Evolutionary conservation across 2,113 vertebrate species (phyloP).

Genomic region (Azemiops feae): DNA sequence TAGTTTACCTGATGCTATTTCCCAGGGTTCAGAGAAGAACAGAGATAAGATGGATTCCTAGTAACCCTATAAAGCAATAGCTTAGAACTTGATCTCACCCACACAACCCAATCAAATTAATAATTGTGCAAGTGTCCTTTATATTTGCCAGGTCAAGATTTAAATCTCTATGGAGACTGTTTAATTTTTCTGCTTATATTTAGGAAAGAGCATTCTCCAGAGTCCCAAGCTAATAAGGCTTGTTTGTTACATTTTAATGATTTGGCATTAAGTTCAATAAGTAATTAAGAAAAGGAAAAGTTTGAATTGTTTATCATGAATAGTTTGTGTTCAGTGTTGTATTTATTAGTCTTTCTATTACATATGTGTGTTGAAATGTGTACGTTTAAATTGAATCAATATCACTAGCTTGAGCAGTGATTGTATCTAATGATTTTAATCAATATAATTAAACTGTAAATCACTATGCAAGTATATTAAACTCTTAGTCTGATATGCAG

Average conservation of each 20-base stretch:
- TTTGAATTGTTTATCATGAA: neutral
- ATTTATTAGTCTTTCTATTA: neutral
- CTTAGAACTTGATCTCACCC: neutral
- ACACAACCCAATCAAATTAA: neutral
- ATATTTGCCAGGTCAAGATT: constrained; percentile 5
- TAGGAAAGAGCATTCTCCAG: constrained; percentile 4
- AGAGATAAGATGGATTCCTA: neutral
- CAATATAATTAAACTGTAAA: neutral
- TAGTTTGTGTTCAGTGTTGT: neutral
- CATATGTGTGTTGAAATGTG: constrained; percentile 3
- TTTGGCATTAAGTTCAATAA: constrained; percentile 19
- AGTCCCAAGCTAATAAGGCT: neutral
- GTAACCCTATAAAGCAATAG: neutral
- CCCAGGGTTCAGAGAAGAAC: neutral
- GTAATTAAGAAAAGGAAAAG: constrained; percentile 29
- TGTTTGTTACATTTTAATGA: constrained; percentile 24
- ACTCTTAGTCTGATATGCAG: neutral
- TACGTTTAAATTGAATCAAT: constrained; percentile 5
- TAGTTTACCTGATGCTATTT: neutral
- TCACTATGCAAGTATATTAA: neutral
- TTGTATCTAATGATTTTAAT: neutral
- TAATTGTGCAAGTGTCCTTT: constrained; percentile 8
- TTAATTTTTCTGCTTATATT: constrained; percentile 5
- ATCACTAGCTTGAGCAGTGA: constrained; percentile 4
- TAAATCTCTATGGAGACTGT: neutral